Evolutionary conservation across 2,113 vertebrate genomes (phyloP), one percentile per base, ranked within the genome.

Genomic region (Chlorodrepanis virens): DNA sequence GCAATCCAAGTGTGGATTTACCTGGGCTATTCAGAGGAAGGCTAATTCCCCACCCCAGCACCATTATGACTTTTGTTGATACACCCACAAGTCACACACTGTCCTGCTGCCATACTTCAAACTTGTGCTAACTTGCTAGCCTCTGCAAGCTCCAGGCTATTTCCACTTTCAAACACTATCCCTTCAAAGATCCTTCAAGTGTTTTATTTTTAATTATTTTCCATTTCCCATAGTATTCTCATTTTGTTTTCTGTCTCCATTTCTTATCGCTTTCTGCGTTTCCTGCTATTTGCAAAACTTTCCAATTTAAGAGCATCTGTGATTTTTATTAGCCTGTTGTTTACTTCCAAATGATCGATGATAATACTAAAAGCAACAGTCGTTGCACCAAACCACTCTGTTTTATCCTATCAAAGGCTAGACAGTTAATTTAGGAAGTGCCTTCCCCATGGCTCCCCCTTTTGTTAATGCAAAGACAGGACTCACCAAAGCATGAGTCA

Each of bases 201-300:
- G 24, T 57, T 97, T 94, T 94, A 56, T 89, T 94, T 95, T 87
- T 76, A 95, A 94, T 95, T 91, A 71, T 89, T 96, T 96, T 83
- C 68, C 44, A 68, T 94, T 93, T 93, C 72, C 52, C 14, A 18
- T 40, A 90, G 90, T 81, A 90, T 90, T 91, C 12, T 71, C 31
- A 33, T 56, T 77, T 56, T 11, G 24, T 64, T 96, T 96, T 76
- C 95, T 92, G 67, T 74, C 82, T 88, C 76, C 53, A 83, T 71
- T 93, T 93, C 95, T 93, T 96, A 93, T 14, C 93, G 94, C 75
- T 67, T 82, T 91, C 71, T 69, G 11, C 61, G 23, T 92, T 96
- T 96, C 94, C 94, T 94, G 93, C 80, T 94, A 53, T 82, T 84
- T 71, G 53, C 80, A 89, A 96, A 96, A 88, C 76, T 94, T 96